Evolutionary conservation across 2,113 vertebrate genomes (phyloP), one percentile per base, ranked within the genome.

Genomic region (Alexandromys fortis): DNA sequence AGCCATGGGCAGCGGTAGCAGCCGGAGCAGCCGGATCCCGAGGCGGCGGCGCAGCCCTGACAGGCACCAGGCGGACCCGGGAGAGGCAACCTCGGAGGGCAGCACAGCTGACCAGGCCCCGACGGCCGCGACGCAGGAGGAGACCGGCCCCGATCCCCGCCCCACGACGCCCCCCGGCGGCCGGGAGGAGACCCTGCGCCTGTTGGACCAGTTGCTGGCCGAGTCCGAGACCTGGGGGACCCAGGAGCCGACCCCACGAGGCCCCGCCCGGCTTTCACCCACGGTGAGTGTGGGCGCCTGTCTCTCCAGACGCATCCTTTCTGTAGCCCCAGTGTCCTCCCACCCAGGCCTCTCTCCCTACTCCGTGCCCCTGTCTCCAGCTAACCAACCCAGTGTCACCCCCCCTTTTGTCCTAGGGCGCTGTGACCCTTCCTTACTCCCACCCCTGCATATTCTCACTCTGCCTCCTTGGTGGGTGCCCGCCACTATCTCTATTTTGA

Each of bases 1-100:
- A 55, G 91, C 77, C 96, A 98, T 98, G 98, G 98, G 98, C 95
- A 98, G 98, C 96, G 98, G 98, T 87, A 98, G 98, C 91, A 98
- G 98, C 95, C 96, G 97, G 91, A 97, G 98, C 97, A 93, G 98
- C 91, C 89, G 95, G 72, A 92, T 75, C 61, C 89, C 85, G 88
- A 88, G 93, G 95, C 86, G 93, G 68, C 85, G 93, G 72, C 93
- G 95, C 70, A 75, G 91, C 91, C 45, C 94, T 6, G 89, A 90
- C 79, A 88, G 87, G 45, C 87, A 33, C 70, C 92, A 90, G 4
- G 76, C 30, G n/a, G 70, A 0, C 73, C 61, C 85, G 30, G 68
- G 86, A 52, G 68, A 75, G 47, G 49, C 82, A 0, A 87, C 67
- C 86, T 63, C 79, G 33, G 89, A 90, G 70, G 38, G 19, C 4